Evolutionary conservation across 2,888 invertebrate genomes (phyloP), one percentile per base, ranked within the genome.

Genomic region (Lamproptera curius): DNA sequence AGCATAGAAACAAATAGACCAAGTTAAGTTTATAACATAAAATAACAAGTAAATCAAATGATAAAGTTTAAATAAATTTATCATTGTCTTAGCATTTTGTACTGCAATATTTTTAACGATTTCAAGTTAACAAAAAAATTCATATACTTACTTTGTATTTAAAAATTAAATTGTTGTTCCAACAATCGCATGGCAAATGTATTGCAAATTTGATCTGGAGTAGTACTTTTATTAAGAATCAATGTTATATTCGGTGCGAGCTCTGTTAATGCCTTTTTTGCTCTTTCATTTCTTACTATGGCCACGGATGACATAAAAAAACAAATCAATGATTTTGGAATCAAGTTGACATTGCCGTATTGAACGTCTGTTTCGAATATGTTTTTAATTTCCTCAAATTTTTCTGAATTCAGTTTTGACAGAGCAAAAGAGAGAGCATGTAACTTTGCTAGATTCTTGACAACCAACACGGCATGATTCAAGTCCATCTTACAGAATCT

Each of bases 161-260:
- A 48, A 66, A 79, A 2, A 74, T 11, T 35, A 74, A 63, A 48
- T 82, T 83, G 55, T 78, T 81, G 51, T 65, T 75, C 83, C 81
- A 83, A 58, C 74, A 75, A 53, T 83, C 79, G 70, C 76, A 43
- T 83, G 83, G 57, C 82, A 80, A 57, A 83, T 65, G 63, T 59
- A 42, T 72, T 70, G 43, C 73, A 69, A 13, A 57, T 46, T 48
- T 55, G 46, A 36, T 61, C 58, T 16, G 67, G 59, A 47, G 58
- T 62, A 8, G 73, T 67, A 52, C 73, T 72, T 63, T 72, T 74
- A 55, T 71, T 61, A 50, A 80, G 57, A 50, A 74, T 60, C 10
- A 57, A 55, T 41, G 67, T 55, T 54, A 83, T 68, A 41, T 73
- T 54, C 14, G 72, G 63, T 35, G 63, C 50, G 31, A 75, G 60